A percentile compares a stretch with the other conserved stretches of the same genome.
Evolutionary conservation across 92 coral and sea anemone genomes (phyloP).

Genomic region (Epizoanthus stellaris): DNA sequence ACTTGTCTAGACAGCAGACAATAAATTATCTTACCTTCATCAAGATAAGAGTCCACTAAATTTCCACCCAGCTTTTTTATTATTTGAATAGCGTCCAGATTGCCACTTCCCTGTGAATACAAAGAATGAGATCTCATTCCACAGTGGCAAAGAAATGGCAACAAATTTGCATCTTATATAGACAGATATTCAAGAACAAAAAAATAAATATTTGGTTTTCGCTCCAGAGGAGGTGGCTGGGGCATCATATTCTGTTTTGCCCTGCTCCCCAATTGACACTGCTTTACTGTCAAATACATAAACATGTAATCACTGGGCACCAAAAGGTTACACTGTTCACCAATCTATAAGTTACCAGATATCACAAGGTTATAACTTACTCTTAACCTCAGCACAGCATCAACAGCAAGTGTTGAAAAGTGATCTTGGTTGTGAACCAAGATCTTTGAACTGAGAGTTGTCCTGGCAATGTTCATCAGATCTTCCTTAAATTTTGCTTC

Average conservation of each 20-base stretch:
- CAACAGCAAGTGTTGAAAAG: conserved; percentile 97
- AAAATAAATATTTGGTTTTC: too few species aligned
- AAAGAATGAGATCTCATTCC: background rate
- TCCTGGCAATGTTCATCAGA: conserved; percentile 97
- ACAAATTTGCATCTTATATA: background rate
- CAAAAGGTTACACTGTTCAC: too few species aligned
- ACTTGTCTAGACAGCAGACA: background rate
- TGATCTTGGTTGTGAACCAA: conserved; percentile 94
- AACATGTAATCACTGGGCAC: too few species aligned
- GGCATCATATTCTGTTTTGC: too few species aligned
- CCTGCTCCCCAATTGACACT: too few species aligned
- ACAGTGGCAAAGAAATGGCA: background rate
- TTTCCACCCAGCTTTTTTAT: conserved; percentile 99
- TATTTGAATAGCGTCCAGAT: conserved; percentile 96
- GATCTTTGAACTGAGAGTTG: conserved; percentile 97
- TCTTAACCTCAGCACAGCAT: conserved; percentile 91
- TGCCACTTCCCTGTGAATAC: conserved; percentile 83
- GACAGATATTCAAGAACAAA: too few species aligned
- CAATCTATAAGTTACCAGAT: too few species aligned
- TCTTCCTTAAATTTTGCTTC: conserved; percentile 87
- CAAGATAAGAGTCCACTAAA: conserved; percentile 91
- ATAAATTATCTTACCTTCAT: conserved; percentile 77
- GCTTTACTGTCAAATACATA: too few species aligned
- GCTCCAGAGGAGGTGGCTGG: too few species aligned
- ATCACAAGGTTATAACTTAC: conserved; percentile 27